Conservation (phyloP, 2,888 invertebrate species). For the Pristionchus maxplancki region DNA sequence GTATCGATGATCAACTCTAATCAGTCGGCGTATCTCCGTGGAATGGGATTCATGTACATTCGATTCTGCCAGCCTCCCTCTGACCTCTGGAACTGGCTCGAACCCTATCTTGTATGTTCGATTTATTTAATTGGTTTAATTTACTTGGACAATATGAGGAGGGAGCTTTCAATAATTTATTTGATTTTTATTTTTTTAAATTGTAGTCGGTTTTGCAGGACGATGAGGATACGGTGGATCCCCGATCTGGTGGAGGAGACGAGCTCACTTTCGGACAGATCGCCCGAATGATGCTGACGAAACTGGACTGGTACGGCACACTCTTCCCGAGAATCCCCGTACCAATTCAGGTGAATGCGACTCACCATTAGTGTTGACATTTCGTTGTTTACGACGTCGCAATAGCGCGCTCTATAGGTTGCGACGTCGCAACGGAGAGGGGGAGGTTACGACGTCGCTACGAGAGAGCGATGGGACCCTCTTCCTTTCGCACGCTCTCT, state of each 20-base stretch:
- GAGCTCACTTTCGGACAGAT: conserved; percentile 90
- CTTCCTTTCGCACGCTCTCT: no score
- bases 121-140: not conserved
- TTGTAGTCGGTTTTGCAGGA: no score
- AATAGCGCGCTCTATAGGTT: no score
- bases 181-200: not conserved
- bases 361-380: no score
- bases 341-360: conserved; percentile 84
- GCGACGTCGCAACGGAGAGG: no score
- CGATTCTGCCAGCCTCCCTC: conserved; percentile 96
- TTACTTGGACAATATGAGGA: not conserved
- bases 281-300: conserved; percentile 71
- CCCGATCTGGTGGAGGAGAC: conserved; percentile 97
- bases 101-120: conserved; percentile 86
- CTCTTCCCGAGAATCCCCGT: conserved; percentile 98
- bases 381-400: no score
- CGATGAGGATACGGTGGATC: conserved; percentile 86
- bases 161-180: not conserved
- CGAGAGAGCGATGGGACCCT: no score
- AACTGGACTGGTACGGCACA: conserved; percentile 98
- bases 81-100: conserved; percentile 97
- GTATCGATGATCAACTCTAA: conserved; percentile 94
- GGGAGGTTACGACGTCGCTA: no score
- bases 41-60: conserved; percentile 84
- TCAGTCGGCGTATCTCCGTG: conserved; percentile 97